Conservation (phyloP, 2,797 vertebrate species). For the Cyprinodon diabolis region DNA sequence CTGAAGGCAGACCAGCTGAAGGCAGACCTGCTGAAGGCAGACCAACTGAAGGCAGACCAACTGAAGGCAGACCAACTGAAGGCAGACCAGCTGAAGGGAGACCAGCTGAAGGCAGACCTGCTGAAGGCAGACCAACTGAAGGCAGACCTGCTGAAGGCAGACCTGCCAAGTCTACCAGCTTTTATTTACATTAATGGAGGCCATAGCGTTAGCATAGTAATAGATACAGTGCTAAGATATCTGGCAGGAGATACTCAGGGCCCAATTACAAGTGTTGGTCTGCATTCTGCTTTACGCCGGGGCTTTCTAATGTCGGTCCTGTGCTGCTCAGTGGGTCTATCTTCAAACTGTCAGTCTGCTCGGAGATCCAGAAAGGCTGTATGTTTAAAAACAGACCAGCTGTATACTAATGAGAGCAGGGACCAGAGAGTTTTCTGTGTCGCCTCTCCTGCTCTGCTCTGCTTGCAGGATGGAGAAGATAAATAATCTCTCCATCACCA, state of each 20-base stretch:
- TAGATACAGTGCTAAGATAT: slow-evolving; percentile 57
- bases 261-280: slow-evolving; percentile 71
- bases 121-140: too few species aligned
- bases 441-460: slow-evolving; percentile 51
- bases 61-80: too few species aligned
- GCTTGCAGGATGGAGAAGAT: slow-evolving; percentile 58
- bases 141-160: slow-evolving; percentile 56
- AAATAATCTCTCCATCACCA: slow-evolving; percentile 52
- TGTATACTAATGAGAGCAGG: slow-evolving; percentile 71
- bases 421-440: slow-evolving; percentile 63
- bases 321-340: slow-evolving; percentile 65
- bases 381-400: slow-evolving; percentile 44
- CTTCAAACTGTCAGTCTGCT: slow-evolving; percentile 76
- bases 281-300: slow-evolving; percentile 71
- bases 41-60: too few species aligned
- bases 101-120: too few species aligned
- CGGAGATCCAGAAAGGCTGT: slow-evolving; percentile 54
- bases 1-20: too few species aligned
- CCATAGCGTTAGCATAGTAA: slow-evolving; percentile 71
- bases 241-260: slow-evolving; percentile 74
- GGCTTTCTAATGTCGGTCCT: slow-evolving; percentile 74
- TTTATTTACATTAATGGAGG: slow-evolving; percentile 71
- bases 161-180: slow-evolving; percentile 48
- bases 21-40: too few species aligned
- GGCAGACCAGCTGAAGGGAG: too few species aligned